These are phyloP conservation scores for Myiotriccus ornatus DNA, from an alignment of 2,797 vertebrate genomes.

Conservation along the genomic window DNA sequence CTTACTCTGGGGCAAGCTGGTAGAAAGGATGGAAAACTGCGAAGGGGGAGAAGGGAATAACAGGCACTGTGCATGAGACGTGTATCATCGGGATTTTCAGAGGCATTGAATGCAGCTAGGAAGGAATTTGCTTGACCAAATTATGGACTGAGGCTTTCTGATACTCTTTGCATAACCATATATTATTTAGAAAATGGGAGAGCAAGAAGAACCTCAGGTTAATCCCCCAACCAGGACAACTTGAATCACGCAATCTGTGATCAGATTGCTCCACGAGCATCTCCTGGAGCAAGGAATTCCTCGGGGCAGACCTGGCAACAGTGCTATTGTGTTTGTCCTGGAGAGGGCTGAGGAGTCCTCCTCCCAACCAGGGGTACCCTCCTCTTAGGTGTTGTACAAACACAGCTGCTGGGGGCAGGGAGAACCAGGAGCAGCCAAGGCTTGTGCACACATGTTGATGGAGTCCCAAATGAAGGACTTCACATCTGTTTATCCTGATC, in stretches of 20 bases:
- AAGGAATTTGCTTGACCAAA: background rate
- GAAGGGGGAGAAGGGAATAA: background rate
- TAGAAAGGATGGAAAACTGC: background rate
- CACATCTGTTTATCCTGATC: background rate
- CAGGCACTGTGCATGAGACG: rapidly evolving
- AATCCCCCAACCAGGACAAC: background rate
- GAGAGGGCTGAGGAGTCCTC: background rate
- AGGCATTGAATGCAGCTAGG: background rate
- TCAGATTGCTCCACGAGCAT: background rate
- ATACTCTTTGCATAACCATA: background rate
- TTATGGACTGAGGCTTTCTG: background rate
- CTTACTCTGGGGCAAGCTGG: background rate
- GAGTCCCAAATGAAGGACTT: background rate
- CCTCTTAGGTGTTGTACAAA: background rate
- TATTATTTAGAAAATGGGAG: rapidly evolving
- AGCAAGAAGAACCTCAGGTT: background rate
- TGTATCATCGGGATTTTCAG: background rate
- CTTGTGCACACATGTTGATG: background rate
- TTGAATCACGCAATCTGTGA: rapidly evolving
- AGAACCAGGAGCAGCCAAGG: background rate
- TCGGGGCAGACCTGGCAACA: background rate
- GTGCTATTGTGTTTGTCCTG: background rate
- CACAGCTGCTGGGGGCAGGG: background rate
- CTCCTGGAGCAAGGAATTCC: background rate
- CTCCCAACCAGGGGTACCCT: background rate